Conservation (phyloP, 2,888 invertebrate species). For the Iselma pallidipennis region DNA sequence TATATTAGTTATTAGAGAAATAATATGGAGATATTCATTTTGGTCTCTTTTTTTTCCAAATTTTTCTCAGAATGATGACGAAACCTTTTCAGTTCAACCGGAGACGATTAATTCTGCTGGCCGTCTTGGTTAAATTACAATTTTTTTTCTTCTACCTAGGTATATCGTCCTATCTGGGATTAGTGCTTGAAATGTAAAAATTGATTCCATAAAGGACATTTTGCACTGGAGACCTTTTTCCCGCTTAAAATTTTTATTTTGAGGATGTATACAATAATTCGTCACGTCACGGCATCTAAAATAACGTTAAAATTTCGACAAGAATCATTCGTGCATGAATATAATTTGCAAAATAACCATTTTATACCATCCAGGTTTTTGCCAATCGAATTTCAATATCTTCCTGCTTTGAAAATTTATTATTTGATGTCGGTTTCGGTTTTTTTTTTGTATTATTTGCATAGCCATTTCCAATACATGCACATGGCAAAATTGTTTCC, state of each 20-base stretch:
- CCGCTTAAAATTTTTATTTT: background rate
- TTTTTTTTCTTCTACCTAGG: too few species aligned
- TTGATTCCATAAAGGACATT: background rate
- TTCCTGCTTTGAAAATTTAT: too few species aligned
- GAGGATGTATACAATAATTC: background rate
- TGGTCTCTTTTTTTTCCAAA: background rate
- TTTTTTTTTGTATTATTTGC: too few species aligned
- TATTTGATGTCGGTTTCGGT: too few species aligned
- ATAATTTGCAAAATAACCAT: background rate
- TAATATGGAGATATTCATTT: background rate
- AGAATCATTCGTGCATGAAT: background rate
- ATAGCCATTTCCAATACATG: too few species aligned
- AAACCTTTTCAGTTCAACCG: background rate
- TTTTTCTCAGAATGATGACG: too few species aligned
- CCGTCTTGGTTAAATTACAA: background rate
- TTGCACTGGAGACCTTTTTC: background rate
- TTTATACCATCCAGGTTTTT: too few species aligned
- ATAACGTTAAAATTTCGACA: background rate
- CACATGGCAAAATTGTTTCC: too few species aligned
- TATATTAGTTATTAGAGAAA: background rate
- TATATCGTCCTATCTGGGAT: too few species aligned
- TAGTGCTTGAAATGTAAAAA: background rate
- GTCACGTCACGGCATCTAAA: slow-evolving; percentile 1
- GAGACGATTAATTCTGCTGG: background rate
- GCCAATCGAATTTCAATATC: too few species aligned